These are phyloP conservation scores for Phortica okadai DNA, from an alignment of 2,888 invertebrate genomes.

Conservation along the genomic window DNA sequence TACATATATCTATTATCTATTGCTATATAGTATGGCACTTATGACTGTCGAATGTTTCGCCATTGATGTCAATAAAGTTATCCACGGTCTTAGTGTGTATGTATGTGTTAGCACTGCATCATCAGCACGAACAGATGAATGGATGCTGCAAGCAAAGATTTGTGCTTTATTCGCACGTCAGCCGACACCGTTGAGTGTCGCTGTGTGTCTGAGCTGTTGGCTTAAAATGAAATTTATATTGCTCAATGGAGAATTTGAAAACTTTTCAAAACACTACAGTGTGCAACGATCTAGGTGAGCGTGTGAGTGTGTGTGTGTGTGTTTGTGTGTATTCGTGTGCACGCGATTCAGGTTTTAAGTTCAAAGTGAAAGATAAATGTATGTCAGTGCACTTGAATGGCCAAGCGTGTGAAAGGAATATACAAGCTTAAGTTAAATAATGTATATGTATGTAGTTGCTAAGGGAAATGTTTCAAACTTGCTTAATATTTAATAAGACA, in stretches of 20 bases:
- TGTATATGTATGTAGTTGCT: neutral
- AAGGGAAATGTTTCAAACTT: neutral
- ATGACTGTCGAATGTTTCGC: neutral
- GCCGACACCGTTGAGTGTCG: neutral
- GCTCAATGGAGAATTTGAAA: conserved; percentile 31
- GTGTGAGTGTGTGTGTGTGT: conserved; percentile 8
- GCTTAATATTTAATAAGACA: conserved; percentile 18
- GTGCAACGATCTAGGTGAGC: no score
- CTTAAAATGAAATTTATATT: conserved; percentile 33
- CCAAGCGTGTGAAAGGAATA: neutral
- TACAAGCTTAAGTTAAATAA: neutral
- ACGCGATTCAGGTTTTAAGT: conserved; percentile 20
- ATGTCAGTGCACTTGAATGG: conserved; percentile 22
- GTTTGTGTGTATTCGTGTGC: neutral
- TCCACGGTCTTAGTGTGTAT: neutral
- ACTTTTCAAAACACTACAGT: conserved; percentile 2
- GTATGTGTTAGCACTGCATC: neutral
- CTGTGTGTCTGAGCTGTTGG: conserved; percentile 8
- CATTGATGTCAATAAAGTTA: conserved; percentile 17
- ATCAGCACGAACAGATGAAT: neutral
- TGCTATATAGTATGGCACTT: neutral
- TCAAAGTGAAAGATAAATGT: conserved; percentile 3
- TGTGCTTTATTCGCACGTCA: conserved; percentile 13
- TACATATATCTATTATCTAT: no score
- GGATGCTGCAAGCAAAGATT: neutral